Evolutionary conservation across 2,888 invertebrate species (phyloP).

Genomic region (Athrips mouffetella): DNA sequence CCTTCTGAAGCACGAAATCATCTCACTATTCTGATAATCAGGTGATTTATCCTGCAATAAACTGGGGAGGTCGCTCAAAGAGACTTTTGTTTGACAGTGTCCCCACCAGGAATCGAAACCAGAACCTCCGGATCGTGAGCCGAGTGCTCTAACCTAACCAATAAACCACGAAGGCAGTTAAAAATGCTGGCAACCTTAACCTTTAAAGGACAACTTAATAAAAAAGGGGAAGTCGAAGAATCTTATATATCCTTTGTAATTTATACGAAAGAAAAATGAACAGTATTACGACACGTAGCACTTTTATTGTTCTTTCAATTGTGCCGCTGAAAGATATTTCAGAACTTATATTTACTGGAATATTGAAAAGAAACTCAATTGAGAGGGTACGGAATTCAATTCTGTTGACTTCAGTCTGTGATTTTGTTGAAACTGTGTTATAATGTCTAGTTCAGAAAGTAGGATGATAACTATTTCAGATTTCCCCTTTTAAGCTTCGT

Average conservation of each 20-base stretch:
- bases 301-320: slow-evolving; percentile 53
- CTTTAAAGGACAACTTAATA: background rate
- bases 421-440: background rate
- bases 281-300: slow-evolving; percentile 48
- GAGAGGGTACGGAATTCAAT: background rate
- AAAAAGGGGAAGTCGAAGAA: background rate
- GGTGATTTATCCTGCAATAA: too few relatives aligned
- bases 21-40: too few relatives aligned
- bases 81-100: too few relatives aligned
- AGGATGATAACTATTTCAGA: background rate
- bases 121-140: too few relatives aligned
- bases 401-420: background rate
- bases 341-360: background rate
- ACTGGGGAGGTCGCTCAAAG: too few relatives aligned
- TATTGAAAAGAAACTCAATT: background rate
- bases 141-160: too few relatives aligned
- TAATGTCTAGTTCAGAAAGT: background rate
- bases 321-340: slow-evolving; percentile 21
- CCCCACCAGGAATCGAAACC: too few relatives aligned
- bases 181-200: background rate
- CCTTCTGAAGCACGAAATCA: too few relatives aligned
- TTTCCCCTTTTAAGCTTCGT: too few relatives aligned
- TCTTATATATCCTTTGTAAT: background rate
- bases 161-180: too few relatives aligned
- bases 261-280: slow-evolving; percentile 39